Conservation (phyloP, 2,888 invertebrate species). For the Gortyna flavago region DNA sequence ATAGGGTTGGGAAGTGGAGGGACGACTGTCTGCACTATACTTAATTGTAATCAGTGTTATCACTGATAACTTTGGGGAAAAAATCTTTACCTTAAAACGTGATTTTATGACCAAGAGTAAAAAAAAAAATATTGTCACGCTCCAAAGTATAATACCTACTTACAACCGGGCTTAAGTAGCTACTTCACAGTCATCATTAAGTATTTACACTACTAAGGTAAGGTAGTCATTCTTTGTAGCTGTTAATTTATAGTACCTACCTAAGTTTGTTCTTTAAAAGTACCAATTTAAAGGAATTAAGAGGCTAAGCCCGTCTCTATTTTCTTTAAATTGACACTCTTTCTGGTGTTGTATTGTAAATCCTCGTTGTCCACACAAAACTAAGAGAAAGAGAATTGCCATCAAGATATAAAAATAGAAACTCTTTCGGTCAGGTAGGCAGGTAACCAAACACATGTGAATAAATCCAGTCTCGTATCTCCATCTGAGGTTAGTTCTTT, state of each 20-base stretch:
- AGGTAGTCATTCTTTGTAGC: background rate
- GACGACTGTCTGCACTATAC: background rate
- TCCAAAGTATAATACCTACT: no score
- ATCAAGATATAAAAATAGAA: no score
- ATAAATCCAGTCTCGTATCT: background rate
- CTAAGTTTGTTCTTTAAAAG: background rate
- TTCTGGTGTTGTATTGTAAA: background rate
- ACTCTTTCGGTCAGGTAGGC: background rate
- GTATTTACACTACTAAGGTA: background rate
- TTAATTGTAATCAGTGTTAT: constrained; percentile 1
- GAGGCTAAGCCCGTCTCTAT: background rate
- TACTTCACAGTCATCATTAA: background rate
- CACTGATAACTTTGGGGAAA: background rate
- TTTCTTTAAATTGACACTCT: background rate
- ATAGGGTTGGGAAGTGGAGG: constrained; percentile 51
- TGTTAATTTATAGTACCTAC: background rate
- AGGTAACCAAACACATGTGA: background rate
- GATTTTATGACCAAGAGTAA: background rate
- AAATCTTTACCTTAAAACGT: background rate
- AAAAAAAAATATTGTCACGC: background rate
- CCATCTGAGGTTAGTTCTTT: background rate
- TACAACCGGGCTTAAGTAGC: background rate
- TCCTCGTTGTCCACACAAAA: background rate
- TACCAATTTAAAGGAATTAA: background rate
- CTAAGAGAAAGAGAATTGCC: background rate